Conservation (phyloP, 2,888 invertebrate species). For the Pelosia muscerda region DNA sequence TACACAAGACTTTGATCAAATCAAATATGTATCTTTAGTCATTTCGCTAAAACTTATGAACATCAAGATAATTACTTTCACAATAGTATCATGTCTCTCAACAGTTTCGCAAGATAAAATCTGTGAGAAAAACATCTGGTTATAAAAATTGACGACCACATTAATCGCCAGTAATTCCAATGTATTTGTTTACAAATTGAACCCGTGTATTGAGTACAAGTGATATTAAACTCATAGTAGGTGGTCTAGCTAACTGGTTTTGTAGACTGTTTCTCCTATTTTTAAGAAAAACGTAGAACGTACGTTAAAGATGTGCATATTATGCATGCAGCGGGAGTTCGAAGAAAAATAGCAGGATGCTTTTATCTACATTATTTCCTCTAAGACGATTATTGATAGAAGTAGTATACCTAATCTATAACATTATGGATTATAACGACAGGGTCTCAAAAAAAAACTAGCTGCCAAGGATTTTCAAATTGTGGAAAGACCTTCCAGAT, state of each 20-base stretch:
- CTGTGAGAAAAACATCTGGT: background rate
- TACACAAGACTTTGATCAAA: background rate
- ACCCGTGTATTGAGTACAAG: too few species aligned
- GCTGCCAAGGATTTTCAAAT: background rate
- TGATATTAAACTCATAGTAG: too few species aligned
- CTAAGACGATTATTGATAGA: too few species aligned
- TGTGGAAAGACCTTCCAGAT: background rate
- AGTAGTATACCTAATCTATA: too few species aligned
- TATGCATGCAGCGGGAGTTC: background rate
- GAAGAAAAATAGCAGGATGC: background rate
- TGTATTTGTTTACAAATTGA: background rate
- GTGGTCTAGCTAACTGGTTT: too few species aligned
- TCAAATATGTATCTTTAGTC: background rate
- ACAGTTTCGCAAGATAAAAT: too few species aligned
- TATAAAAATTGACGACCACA: background rate
- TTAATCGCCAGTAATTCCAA: background rate
- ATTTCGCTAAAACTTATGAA: background rate
- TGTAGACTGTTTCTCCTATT: background rate
- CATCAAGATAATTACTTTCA: background rate
- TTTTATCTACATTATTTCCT: too few species aligned
- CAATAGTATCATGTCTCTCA: background rate
- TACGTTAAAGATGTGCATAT: too few species aligned
- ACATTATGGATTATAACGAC: background rate
- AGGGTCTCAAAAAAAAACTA: background rate
- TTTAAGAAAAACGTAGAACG: too few species aligned